Evolutionary conservation across 2,797 vertebrate species (phyloP), one percentile per base, ranked within the genome.

Genomic region (Schizothorax lantsangensis): DNA sequence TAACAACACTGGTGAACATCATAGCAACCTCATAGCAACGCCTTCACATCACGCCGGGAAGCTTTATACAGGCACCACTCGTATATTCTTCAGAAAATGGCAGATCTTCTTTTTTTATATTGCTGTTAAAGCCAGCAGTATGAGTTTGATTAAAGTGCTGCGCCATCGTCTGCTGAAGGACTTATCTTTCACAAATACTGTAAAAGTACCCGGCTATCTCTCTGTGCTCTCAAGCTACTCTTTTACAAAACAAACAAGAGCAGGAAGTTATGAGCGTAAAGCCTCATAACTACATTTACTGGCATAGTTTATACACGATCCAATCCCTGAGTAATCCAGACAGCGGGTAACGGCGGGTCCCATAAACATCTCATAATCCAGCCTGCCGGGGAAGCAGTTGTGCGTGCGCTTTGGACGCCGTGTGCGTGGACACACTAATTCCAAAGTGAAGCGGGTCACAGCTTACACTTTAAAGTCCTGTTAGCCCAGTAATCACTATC

Each of bases 341-440:
- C 89, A 88, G 89, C 69, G 69, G 89, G 91, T 89, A 91, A 88
- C 89, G 88, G 89, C 69, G 72, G 89, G 91, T 89, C 91, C 88
- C 88, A 72, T 89, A 91, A 93, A 94, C 86, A 89, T 87, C 88
- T 90, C 77, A 74, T 92, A 92, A 93, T 92, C 91, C 82, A 86
- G 85, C 88, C 81, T 86, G 81, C 90, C 77, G 88, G 89, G 88
- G 88, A 88, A 88, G 86, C 81, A 84, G 57, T 84, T 80, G 17
- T 83, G 89, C 83, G 86, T 84, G 84, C 59, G 38, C 57, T 86
- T 71, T 87, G 87, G 80, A 89, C 75, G 79, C 83, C 26, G 81
- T 89, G 88, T 88, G 89, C 74, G 52, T 79, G 38, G 84, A 90
- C 88, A 88, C 88, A 75, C 45, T 89, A 90, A 91, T 93, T 92